Conservation (phyloP, 2,797 vertebrate species). For the Sandelia bainsii region DNA sequence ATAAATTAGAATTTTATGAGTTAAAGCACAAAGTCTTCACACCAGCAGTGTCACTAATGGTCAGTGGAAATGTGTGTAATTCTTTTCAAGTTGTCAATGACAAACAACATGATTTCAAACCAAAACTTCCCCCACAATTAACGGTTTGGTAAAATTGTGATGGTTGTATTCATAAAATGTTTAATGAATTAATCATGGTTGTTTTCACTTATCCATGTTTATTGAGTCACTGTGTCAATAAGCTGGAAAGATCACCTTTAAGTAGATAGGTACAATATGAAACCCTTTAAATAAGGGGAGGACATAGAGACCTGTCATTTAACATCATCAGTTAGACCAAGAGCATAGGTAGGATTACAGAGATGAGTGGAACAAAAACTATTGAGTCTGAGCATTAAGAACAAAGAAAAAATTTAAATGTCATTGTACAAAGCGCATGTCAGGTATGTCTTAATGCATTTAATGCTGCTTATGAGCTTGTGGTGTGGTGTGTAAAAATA, state of each 20-base stretch:
- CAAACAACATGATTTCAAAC: constrained; percentile 7
- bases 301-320: background rate
- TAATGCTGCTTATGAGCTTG: background rate
- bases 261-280: background rate
- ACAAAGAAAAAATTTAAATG: background rate
- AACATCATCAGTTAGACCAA: background rate
- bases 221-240: background rate
- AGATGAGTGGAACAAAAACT: background rate
- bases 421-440: background rate
- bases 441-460: background rate
- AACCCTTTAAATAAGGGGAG: background rate
- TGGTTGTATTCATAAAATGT: background rate
- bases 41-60: background rate
- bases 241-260: background rate
- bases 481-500: background rate
- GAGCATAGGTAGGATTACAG: background rate
- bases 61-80: background rate
- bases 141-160: constrained; percentile 7
- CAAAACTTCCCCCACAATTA: background rate
- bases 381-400: background rate
- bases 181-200: constrained; percentile 3
- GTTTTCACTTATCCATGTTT: background rate
- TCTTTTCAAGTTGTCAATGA: constrained; percentile 6
- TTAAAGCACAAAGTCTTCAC: background rate
- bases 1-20: background rate